phyloP scores from a whole-genome alignment of 2,113 vertebrate genomes.

The Calidris pugnax region DNA sequence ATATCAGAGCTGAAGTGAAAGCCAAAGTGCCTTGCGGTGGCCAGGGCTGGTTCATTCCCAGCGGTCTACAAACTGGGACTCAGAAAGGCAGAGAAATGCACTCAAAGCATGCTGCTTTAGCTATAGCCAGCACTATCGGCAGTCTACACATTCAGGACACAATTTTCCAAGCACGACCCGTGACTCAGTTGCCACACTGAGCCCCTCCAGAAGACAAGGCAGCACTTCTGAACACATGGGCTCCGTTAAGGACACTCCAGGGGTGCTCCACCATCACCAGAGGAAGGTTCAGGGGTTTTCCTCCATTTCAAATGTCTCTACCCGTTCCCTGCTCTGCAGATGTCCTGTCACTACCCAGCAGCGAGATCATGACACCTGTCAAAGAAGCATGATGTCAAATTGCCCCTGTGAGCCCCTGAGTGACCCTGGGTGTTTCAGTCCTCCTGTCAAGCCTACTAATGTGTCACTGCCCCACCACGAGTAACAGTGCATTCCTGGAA shows the following conservation, averaged over 20 bases:
- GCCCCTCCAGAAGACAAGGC: not conserved
- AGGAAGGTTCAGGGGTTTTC: not conserved
- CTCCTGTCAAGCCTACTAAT: slow-evolving; percentile 12
- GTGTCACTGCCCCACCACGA: not conserved
- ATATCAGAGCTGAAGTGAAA: not conserved
- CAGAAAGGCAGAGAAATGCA: not conserved
- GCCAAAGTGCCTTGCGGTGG: not conserved
- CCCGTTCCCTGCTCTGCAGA: not conserved
- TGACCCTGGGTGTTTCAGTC: not conserved
- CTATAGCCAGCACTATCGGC: not conserved
- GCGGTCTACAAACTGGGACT: not conserved
- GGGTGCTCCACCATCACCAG: not conserved
- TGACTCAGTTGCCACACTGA: not conserved
- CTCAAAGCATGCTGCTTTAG: not conserved
- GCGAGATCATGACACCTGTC: not conserved
- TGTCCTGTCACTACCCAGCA: not conserved
- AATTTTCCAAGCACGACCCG: not conserved
- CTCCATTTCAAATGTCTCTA: not conserved
- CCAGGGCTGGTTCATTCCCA: not conserved
- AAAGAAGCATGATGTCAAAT: not conserved
- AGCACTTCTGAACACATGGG: not conserved
- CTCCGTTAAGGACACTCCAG: not conserved
- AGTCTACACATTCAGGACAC: not conserved
- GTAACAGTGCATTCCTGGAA: slow-evolving; percentile 35
- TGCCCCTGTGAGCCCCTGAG: not conserved